Percentiles rank a stretch among this genome's conserved stretches.
phyloP scores from a whole-genome alignment of 2,113 vertebrate species.

The Rostratula benghalensis region DNA sequence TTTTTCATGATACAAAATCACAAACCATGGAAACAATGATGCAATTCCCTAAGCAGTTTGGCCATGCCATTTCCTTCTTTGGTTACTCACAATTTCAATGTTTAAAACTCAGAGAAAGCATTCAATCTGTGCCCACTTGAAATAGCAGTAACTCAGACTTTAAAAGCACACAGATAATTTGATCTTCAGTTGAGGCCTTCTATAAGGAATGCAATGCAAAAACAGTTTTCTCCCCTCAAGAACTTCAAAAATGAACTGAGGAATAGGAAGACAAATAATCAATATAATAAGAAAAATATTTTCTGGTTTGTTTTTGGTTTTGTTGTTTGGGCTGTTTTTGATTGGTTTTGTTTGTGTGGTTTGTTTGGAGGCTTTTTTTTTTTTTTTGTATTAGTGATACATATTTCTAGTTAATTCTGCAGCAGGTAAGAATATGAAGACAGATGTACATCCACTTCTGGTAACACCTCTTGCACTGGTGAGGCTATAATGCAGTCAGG shows the following conservation, averaged over 20 bases:
- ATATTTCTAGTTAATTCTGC: background rate
- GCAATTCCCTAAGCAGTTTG: background rate
- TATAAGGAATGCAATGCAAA: background rate
- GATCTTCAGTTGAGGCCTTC: background rate
- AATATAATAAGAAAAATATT: background rate
- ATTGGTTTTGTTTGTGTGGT: background rate
- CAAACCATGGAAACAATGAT: background rate
- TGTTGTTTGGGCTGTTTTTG: background rate
- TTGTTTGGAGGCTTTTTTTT: background rate
- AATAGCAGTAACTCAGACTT: background rate
- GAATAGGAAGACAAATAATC: background rate
- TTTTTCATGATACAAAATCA: background rate
- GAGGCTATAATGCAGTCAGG: background rate
- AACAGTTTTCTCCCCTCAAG: background rate
- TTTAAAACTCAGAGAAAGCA: background rate
- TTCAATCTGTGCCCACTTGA: background rate
- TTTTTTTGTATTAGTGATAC: background rate
- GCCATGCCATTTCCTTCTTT: background rate
- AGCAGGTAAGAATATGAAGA: background rate
- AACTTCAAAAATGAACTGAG: background rate
- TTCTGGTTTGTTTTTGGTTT: background rate
- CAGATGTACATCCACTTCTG: background rate
- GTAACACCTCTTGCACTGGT: background rate
- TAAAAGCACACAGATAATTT: background rate
- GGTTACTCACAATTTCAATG: background rate